These are phyloP conservation scores for Osmerus eperlanus DNA, from an alignment of 2,113 vertebrate genomes.

Conservation along the genomic window DNA sequence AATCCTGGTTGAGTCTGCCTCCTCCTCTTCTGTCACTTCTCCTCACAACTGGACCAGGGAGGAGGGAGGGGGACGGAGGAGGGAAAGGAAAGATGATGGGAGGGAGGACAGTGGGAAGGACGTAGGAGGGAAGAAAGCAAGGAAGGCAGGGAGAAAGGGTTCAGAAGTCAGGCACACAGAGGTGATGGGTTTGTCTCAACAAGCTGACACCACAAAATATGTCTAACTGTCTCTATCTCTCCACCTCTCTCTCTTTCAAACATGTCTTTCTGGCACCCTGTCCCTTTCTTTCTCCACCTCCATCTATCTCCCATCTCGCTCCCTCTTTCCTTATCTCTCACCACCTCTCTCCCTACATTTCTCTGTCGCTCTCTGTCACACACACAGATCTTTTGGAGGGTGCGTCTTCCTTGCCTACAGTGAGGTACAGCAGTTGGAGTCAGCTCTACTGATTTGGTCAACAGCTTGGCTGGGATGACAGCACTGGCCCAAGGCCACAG, in stretches of 20 bases:
- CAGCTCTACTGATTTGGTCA: too few relatives aligned
- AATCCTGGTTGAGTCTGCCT: constrained; percentile 58
- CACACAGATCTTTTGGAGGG: background rate
- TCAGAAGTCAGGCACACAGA: background rate
- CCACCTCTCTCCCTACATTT: background rate
- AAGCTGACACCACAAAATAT: too few relatives aligned
- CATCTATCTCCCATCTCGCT: background rate
- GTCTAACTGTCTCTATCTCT: too few relatives aligned
- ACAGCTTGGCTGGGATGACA: too few relatives aligned
- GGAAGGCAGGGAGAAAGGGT: background rate
- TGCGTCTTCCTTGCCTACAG: background rate
- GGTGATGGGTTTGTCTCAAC: background rate
- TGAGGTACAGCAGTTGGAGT: background rate
- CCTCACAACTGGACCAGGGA: constrained; percentile 28
- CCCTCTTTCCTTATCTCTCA: background rate
- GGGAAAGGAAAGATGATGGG: constrained; percentile 18
- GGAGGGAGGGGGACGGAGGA: constrained; percentile 18
- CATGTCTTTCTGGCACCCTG: background rate
- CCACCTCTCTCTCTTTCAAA: background rate
- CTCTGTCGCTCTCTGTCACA: constrained; percentile 5
- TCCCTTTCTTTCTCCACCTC: background rate
- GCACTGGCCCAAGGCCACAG: too few relatives aligned
- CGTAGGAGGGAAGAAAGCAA: background rate
- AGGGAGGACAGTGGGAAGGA: background rate
- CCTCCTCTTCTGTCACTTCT: constrained; percentile 59